Evolutionary conservation across 2,797 vertebrate species (phyloP).

Genomic region (Morelia viridis): DNA sequence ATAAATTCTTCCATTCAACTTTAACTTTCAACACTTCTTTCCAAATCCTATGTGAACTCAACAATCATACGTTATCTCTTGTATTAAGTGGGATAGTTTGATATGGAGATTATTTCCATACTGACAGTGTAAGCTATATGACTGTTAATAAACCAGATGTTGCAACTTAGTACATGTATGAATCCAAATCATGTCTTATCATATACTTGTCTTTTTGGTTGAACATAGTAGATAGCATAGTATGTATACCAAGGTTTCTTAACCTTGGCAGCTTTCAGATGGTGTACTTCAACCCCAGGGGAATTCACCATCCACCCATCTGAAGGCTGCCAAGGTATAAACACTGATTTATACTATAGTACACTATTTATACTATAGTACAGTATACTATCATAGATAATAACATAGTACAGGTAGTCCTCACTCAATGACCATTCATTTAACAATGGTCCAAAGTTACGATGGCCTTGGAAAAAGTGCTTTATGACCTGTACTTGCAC

Average conservation of each 20-base stretch:
- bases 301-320: no score
- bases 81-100: neutral
- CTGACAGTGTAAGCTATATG: neutral
- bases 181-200: neutral
- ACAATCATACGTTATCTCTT: neutral
- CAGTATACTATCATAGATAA: no score
- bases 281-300: neutral
- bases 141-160: neutral
- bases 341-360: no score
- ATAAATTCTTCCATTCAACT: slow-evolving; percentile 1
- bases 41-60: neutral
- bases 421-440: no score
- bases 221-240: neutral
- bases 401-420: neutral
- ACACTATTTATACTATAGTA: no score
- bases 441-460: no score
- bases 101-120: neutral
- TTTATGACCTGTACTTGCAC: no score
- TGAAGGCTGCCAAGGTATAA: no score
- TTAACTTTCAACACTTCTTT: slow-evolving; percentile 7
- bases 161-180: neutral
- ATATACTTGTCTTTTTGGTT: neutral
- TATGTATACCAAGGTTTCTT: neutral
- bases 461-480: no score
- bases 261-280: no score